A percentile compares a stretch with the other conserved stretches of the same genome.
Conservation (phyloP, 2,888 invertebrate genomes). For the Melanostoma scalare region DNA sequence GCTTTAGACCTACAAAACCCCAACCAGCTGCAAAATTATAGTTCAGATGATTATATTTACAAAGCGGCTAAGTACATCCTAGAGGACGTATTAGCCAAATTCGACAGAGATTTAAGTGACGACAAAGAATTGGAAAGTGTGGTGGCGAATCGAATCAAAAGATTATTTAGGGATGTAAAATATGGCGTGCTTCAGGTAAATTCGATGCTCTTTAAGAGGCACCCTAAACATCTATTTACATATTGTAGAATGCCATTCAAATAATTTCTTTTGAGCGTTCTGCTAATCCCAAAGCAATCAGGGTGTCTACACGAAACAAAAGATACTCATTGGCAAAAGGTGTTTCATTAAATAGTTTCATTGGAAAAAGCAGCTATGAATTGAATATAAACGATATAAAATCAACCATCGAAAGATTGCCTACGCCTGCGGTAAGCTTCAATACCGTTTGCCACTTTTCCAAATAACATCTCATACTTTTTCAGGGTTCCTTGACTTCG, state of each 20-base stretch:
- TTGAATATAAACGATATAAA: constrained; percentile 76
- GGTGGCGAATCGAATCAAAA: constrained; percentile 75
- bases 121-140: constrained; percentile 74
- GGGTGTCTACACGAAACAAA: constrained; percentile 2
- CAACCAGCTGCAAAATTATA: constrained; percentile 73
- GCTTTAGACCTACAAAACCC: constrained; percentile 76
- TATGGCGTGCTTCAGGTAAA: constrained; percentile 78
- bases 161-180: constrained; percentile 77
- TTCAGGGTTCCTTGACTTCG: constrained; percentile 79
- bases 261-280: constrained; percentile 75
- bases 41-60: constrained; percentile 77
- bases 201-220: not conserved
- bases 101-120: constrained; percentile 77
- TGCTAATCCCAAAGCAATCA: no score
- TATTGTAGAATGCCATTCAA: constrained; percentile 77
- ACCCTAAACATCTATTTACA: not conserved
- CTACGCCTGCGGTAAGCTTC: constrained; percentile 78
- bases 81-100: constrained; percentile 77
- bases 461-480: not conserved
- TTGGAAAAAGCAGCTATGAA: constrained; percentile 80
- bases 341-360: constrained; percentile 78
- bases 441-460: not conserved
- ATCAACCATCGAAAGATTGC: constrained; percentile 75
- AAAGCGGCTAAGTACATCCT: constrained; percentile 80
- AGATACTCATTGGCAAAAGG: constrained; percentile 30